These are phyloP conservation scores for Plecturocebus donacophilus DNA, from an alignment of 2,113 vertebrate genomes.

Conservation along the genomic window DNA sequence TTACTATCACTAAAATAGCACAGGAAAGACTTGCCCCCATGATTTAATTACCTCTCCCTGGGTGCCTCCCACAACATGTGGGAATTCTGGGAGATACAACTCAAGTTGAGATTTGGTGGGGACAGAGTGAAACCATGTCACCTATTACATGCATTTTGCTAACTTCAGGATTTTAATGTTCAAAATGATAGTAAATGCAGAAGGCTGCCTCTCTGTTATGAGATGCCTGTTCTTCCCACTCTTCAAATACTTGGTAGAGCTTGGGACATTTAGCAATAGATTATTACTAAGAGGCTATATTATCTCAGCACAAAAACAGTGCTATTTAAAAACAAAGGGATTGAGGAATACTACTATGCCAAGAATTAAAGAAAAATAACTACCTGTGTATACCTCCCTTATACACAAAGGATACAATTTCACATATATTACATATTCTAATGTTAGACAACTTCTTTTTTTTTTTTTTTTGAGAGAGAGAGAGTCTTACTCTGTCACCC, in stretches of 20 bases:
- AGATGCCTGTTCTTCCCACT: not conserved
- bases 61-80: too few relatives aligned
- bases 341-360: not conserved
- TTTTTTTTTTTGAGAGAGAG: too few relatives aligned
- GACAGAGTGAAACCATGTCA: too few relatives aligned
- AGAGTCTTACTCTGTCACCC: too few relatives aligned
- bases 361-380: not conserved
- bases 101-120: too few relatives aligned
- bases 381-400: not conserved
- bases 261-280: not conserved
- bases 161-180: not conserved
- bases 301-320: not conserved
- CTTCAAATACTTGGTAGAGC: not conserved
- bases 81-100: too few relatives aligned
- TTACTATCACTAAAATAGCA: too few relatives aligned
- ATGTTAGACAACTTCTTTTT: not conserved
- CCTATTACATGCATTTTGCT: not conserved
- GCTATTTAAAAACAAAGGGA: not conserved
- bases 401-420: not conserved
- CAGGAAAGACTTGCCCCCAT: too few relatives aligned
- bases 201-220: not conserved
- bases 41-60: too few relatives aligned
- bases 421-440: not conserved
- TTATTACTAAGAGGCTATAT: not conserved
- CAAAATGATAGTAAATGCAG: not conserved